A percentile compares a stretch with the other conserved stretches of the same genome.
Conservation (phyloP, 2,797 vertebrate genomes). For the Chlorospingus semifuscus region DNA sequence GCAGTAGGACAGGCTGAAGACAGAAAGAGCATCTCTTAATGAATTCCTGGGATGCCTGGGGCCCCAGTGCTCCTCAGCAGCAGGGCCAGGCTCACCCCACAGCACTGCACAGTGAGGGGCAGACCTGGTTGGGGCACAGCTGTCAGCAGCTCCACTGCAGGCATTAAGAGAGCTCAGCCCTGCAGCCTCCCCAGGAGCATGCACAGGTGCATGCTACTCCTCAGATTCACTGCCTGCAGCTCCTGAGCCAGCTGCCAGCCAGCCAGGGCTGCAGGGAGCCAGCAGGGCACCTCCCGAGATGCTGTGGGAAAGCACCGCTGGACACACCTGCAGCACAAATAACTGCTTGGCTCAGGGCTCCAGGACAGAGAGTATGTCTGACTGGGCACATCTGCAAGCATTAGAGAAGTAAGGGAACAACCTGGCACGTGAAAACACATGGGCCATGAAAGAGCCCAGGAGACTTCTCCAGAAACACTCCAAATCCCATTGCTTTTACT, state of each 20-base stretch:
- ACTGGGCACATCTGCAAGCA: accelerated
- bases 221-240: accelerated
- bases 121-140: not conserved
- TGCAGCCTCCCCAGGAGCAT: accelerated
- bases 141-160: accelerated
- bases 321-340: accelerated
- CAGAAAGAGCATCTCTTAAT: not conserved
- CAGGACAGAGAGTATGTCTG: not conserved
- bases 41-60: not conserved
- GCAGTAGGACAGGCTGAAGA: not conserved
- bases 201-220: not conserved
- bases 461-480: not conserved
- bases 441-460: accelerated
- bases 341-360: not conserved
- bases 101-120: not conserved
- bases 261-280: not conserved
- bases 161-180: not conserved
- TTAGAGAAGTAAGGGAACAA: not conserved
- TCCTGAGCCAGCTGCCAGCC: not conserved
- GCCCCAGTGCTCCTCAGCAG: not conserved
- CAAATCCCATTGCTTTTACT: not conserved
- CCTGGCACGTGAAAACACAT: accelerated
- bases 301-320: not conserved
- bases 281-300: accelerated
- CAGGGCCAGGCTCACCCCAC: not conserved